Evolutionary conservation across 2,113 vertebrate genomes (phyloP), one percentile per base, ranked within the genome.

Genomic region (Callopanchax toddi): DNA sequence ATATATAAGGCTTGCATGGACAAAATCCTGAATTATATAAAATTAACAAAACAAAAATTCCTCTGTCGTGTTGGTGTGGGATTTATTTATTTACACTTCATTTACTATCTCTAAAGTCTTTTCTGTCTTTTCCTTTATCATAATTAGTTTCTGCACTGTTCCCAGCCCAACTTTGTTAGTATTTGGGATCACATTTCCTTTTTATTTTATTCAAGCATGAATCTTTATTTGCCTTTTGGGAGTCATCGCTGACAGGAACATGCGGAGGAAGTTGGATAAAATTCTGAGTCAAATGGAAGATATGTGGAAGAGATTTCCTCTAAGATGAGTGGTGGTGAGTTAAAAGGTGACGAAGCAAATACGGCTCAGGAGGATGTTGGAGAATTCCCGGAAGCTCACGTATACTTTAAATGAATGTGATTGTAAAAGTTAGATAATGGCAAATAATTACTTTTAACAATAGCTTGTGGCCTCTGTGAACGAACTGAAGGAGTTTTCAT

Each of bases 281-380:
- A 73, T 43, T 78, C 61, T 90, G 81, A 89, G 74, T 90, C 86
- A 89, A 79, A 46, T 59, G 60, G 48, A 63, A 74, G 25, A 52
- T 70, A 36, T 44, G 45, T n/a, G 25, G 20, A 44, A 4, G 42
- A 44, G n/a, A 64, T 67, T 74, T 60, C 48, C 67, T 62, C 32
- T 32, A 22, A 56, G 71, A 34, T 48, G 23, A 2, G 17, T 36
- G 51, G 21, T 10, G 6, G 39, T 60, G 60, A 62, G 60, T 50
- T 51, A 18, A 36, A 51, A 29, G n/a, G 34, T 77, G 77, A 85
- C 32, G 20, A 62, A 45, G 66, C 59, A 63, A 71, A 54, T 16
- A 2, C 39, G 26, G 45, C 52, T 59, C 7, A 12, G 60, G 61
- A 67, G 25, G n/a, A 67, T 37, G 45, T 22, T 0, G 22, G 20